Percentiles rank a stretch among this genome's conserved stretches.
phyloP scores from a whole-genome alignment of 2,113 vertebrate genomes.

The Scartelaos histophorus region DNA sequence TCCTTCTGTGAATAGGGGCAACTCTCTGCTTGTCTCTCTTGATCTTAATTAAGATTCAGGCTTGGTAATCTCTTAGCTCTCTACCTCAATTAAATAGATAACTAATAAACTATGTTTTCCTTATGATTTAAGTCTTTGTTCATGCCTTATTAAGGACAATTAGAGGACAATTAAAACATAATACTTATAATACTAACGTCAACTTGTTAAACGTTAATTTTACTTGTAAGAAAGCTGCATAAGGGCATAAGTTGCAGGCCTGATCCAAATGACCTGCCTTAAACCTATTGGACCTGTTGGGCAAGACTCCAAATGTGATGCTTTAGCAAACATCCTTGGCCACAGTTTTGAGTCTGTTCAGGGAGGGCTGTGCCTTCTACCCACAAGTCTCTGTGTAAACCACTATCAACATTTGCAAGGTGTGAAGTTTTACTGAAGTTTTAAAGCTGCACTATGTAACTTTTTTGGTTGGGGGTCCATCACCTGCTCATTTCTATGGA shows the following conservation, averaged over 20 bases:
- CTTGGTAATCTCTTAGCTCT: too few relatives aligned
- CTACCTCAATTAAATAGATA: too few relatives aligned
- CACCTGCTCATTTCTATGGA: too few relatives aligned
- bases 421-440: conserved; percentile 31
- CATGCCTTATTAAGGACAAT: too few relatives aligned
- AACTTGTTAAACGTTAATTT: neutral
- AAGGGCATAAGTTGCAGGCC: conserved; percentile 29
- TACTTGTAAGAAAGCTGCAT: conserved; percentile 40
- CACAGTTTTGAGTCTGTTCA: conserved; percentile 24
- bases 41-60: too few relatives aligned
- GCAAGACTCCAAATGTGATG: conserved; percentile 21
- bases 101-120: too few relatives aligned
- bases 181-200: conserved; percentile 4
- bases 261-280: conserved; percentile 33
- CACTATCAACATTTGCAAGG: conserved; percentile 52
- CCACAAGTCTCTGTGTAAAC: conserved; percentile 35
- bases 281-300: conserved; percentile 16
- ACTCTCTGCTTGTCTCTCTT: too few relatives aligned
- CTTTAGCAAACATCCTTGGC: conserved; percentile 40
- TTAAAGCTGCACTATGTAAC: too few relatives aligned
- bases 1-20: too few relatives aligned
- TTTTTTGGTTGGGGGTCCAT: too few relatives aligned
- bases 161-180: neutral
- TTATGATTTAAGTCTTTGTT: too few relatives aligned
- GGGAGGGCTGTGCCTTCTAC: conserved; percentile 30